phyloP scores from a whole-genome alignment of 1,140 invertebrate species.

The roundworm (Caenorhabditis elegans) region WBcel235 BX284604.4:15879501-15880000 shows the following conservation, averaged over 20 bases:
- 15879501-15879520: too few relatives aligned
- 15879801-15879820: neutral
- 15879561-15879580: too few relatives aligned
- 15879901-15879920: too few relatives aligned
- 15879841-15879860: neutral
- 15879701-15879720: slow-evolving; percentile 40
- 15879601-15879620: neutral
- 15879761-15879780: slow-evolving; percentile 37
- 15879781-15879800: slow-evolving; percentile 42
- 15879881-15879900: too few relatives aligned
- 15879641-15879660: neutral
- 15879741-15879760: slow-evolving; percentile 9
- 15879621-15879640: neutral
- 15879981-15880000: too few relatives aligned
- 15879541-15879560: too few relatives aligned
- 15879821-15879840: too few relatives aligned
- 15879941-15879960: too few relatives aligned
- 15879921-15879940: too few relatives aligned
- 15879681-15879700: slow-evolving; percentile 2
- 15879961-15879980: too few relatives aligned
- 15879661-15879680: slow-evolving; percentile 4
- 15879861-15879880: neutral
- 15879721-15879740: slow-evolving; percentile 36
- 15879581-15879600: too few relatives aligned
- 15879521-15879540: too few relatives aligned